Evolutionary conservation across 1,140 invertebrate genomes (phyloP), one percentile per base, ranked within the genome.

Genomic region (Protaetia brevitarsis): DNA sequence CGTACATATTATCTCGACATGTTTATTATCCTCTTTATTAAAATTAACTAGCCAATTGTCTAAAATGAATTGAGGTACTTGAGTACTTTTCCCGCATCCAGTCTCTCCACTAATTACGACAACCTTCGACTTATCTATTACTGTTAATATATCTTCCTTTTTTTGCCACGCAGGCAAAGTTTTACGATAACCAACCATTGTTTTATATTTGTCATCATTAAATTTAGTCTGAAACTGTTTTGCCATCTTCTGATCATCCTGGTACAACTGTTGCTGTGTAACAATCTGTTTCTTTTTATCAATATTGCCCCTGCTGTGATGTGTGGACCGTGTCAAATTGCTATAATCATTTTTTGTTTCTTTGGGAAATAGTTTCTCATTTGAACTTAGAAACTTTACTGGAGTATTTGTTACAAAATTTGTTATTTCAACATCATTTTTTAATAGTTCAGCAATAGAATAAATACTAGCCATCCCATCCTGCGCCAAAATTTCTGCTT

Each of bases 21-120:
- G 84, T 10, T 80, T 71, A 13, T 78, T 75, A 10, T 78, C 77
- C 26, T 74, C 73, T 19, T 75, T 69, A 13, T 79, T 77, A 65
- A 79, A 82, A 59, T 81, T 82, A 0, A 76, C 70, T 10, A 85
- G 68, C 86, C 86, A 94, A 72, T 91, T 82, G 77, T 97, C 93
- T 11, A 97, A 76, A 68, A 98, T 90, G 74, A 90, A 97, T 78
- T 98, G 95, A 1, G 95, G 94, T 19, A 97, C 87, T 83, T 95
- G 91, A 0, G 93, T 95, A 70, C 90, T 92, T 81, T 95, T 95
- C 13, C 93, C 94, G 74, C 92, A 95, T 11, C 93, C 93, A 1
- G 93, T 94, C 71, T 93, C 90, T 6, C 92, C 93, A 71, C 90
- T 90, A 63, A 95, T 89, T 7, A 95, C 83, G 37, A 93, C 78